These are phyloP conservation scores for Falco columbarius DNA, from an alignment of 2,797 vertebrate genomes.

Conservation along the genomic window DNA sequence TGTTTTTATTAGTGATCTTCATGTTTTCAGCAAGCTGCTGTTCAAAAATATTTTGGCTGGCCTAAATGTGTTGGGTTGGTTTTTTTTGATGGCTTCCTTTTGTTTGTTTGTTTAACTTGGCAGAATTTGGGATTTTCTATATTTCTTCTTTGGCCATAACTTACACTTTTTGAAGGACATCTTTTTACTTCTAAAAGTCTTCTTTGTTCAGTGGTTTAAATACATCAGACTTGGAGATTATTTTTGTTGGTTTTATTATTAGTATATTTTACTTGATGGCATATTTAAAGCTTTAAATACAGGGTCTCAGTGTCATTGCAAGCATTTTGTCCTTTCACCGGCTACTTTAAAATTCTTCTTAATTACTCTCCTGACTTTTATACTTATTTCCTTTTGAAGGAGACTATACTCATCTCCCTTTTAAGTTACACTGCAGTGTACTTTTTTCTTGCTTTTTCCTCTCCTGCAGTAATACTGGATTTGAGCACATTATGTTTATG, in stretches of 20 bases:
- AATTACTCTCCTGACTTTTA: not conserved
- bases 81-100: not conserved
- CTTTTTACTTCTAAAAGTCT: not conserved
- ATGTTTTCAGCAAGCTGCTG: not conserved
- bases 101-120: not conserved
- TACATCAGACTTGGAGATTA: not conserved
- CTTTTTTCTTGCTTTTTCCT: not conserved
- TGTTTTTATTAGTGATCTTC: not conserved
- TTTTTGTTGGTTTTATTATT: not conserved
- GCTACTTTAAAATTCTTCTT: not conserved
- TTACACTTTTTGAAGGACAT: not conserved
- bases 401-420: not conserved
- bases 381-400: not conserved
- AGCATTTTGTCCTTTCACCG: not conserved
- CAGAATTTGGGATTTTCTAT: not conserved
- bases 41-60: not conserved
- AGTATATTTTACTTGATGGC: not conserved
- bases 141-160: not conserved
- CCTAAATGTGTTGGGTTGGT: not conserved
- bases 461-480: not conserved
- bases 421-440: not conserved
- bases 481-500: not conserved
- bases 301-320: not conserved
- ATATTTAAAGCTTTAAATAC: not conserved
- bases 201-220: not conserved